Percentiles rank a stretch among this genome's conserved stretches.
These are phyloP conservation scores for Passerculus sandwichensis DNA, from an alignment of 2,797 vertebrate species.

Conservation along the genomic window DNA sequence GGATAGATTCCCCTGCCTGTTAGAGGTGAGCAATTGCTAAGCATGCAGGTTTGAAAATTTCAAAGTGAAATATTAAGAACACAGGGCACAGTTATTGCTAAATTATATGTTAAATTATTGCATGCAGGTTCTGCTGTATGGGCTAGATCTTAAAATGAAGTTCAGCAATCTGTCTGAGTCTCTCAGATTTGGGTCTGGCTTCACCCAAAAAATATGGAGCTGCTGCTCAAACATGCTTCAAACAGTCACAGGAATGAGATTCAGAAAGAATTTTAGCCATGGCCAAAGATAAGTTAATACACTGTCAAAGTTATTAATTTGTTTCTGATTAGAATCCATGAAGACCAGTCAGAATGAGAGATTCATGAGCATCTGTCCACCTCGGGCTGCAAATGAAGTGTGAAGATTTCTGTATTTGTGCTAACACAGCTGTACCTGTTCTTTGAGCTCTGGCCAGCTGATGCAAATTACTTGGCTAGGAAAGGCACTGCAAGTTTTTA, in stretches of 20 bases:
- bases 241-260: neutral
- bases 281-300: neutral
- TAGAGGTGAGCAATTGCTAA: neutral
- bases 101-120: neutral
- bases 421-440: neutral
- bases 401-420: neutral
- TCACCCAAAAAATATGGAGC: neutral
- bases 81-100: neutral
- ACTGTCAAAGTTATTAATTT: neutral
- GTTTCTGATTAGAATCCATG: neutral
- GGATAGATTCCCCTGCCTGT: neutral
- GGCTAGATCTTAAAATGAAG: neutral
- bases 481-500: neutral
- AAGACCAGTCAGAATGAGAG: neutral
- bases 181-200: neutral
- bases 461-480: rapidly evolving
- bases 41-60: neutral
- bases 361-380: neutral
- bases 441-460: neutral
- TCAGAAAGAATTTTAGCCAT: neutral
- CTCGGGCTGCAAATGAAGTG: rapidly evolving
- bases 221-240: neutral
- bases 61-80: neutral
- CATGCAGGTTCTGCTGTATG: neutral
- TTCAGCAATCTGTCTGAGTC: neutral